These are phyloP conservation scores for Chrysochloris asiatica DNA, from an alignment of 2,113 vertebrate genomes.

Conservation along the genomic window DNA sequence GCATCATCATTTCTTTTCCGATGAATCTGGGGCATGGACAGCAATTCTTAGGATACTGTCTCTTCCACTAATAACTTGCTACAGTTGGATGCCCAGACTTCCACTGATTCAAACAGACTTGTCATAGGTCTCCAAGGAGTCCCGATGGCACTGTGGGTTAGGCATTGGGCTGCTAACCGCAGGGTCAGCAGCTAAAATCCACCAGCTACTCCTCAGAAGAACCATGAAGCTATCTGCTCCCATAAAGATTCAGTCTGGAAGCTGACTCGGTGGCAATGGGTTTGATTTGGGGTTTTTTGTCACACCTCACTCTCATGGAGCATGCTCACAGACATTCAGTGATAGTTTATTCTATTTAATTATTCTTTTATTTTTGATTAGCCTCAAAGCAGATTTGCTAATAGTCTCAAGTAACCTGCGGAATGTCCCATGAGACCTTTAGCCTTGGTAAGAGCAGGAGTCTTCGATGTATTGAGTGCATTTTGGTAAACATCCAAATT, in stretches of 20 bases:
- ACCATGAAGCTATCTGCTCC: too few relatives aligned
- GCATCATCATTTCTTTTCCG: background rate
- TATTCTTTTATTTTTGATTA: too few relatives aligned
- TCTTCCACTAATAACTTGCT: background rate
- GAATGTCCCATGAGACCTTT: background rate
- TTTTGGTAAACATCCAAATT: constrained; percentile 8
- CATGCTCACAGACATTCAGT: background rate
- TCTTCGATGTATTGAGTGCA: background rate
- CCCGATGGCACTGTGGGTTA: too few relatives aligned
- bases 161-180: too few relatives aligned
- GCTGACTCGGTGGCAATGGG: too few relatives aligned
- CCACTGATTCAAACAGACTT: background rate
- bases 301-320: background rate
- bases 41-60: background rate
- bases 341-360: background rate
- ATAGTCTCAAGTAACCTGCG: background rate
- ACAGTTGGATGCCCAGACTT: background rate
- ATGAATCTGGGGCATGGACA: background rate
- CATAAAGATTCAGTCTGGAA: too few relatives aligned
- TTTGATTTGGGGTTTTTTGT: too few relatives aligned
- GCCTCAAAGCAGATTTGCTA: constrained; percentile 2
- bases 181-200: too few relatives aligned
- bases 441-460: background rate
- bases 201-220: too few relatives aligned
- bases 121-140: too few relatives aligned